Evolutionary conservation across 2,113 vertebrate genomes (phyloP).

Genomic region (Grallaria varia): DNA sequence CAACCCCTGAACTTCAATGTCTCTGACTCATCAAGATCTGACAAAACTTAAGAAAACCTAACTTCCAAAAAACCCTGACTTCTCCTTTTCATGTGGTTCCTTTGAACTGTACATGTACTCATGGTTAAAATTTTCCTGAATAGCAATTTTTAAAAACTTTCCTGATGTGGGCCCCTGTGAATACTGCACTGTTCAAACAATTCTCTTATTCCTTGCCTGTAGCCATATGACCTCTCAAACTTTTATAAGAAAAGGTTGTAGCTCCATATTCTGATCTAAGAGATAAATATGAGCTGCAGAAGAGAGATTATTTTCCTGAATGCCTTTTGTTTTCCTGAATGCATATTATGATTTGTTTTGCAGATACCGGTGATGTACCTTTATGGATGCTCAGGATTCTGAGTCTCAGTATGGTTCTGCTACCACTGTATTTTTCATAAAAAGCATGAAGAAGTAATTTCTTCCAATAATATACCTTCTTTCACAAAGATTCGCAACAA

Average conservation of each 20-base stretch:
- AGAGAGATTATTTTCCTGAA: neutral
- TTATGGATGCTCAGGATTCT: neutral
- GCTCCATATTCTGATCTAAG: neutral
- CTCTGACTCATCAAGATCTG: neutral
- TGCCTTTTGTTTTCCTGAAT: neutral
- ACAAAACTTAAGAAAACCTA: neutral
- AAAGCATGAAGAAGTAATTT: neutral
- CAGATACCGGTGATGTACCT: neutral
- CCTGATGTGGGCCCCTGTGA: neutral
- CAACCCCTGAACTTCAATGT: neutral
- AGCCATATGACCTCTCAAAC: neutral
- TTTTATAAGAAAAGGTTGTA: neutral
- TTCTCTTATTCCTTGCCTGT: neutral
- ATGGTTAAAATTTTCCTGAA: neutral
- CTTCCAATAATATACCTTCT: neutral
- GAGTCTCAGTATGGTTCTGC: neutral
- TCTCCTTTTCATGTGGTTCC: neutral
- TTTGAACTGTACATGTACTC: neutral
- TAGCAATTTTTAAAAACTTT: neutral
- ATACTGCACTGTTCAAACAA: neutral
- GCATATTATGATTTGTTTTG: neutral
- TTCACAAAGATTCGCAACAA: neutral
- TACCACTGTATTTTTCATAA: neutral
- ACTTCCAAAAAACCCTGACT: no score
- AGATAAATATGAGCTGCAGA: neutral